Evolutionary conservation across 2,888 invertebrate species (phyloP), one percentile per base, ranked within the genome.

Genomic region (Brachynemurus nebulosus): DNA sequence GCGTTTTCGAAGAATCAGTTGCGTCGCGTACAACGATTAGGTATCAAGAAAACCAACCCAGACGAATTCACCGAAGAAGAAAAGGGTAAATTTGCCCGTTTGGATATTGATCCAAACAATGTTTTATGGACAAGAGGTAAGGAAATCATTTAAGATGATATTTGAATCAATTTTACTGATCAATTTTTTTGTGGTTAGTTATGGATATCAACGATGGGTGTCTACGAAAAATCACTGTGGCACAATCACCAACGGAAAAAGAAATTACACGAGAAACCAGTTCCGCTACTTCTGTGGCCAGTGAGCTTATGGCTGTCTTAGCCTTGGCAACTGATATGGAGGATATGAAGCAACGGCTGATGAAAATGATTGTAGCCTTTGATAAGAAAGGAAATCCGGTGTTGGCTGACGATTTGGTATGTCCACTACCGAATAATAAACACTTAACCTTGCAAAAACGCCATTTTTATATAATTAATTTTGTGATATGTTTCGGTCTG

Each of bases 251-350:
- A 3, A 86, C 89, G 0, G 97, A 97, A 64, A 93, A 95, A 60
- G 89, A 89, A 0, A 70, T 80, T 50, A 76, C 78, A 0, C 74
- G 96, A 35, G 76, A 83, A 63, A 85, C 91, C 0, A 76, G 83
- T 42, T 99, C 92, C 65, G 81, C 88, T 54, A 98, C 98, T 56
- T 78, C 92, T 2, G 98, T 98, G 4, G 93, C 93, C 4, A 95
- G 95, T 54, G 97, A 98, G 72, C 86, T 98, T 51, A 98, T 99
- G 98, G 97, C 98, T 1, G 86, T 98, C 51, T 67, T 98, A 39
- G 95, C 98, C 0, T 67, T 98, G 18, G 81, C 95, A 2, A 85
- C 76, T 11, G 74, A 79, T 58, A 62, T 93, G 47, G 72, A 75
- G 1, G 96, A 99, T 60, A 86, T 97, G 76, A 89, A 95, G 62